phyloP scores from a whole-genome alignment of 2,113 vertebrate species.

The Muscicapa adusta region DNA sequence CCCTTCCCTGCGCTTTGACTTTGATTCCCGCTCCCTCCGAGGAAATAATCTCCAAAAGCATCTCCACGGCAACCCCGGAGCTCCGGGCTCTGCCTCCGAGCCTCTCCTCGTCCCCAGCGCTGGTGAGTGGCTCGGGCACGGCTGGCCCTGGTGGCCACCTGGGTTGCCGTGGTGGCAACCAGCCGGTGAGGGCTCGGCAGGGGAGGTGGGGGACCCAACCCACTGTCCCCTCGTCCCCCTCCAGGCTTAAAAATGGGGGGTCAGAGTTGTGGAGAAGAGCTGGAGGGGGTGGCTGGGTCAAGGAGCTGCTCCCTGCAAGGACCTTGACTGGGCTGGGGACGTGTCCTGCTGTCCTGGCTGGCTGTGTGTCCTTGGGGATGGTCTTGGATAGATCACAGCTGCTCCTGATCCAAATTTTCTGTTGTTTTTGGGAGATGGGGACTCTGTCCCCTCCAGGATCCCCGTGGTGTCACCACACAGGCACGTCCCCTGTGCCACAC shows the following conservation, averaged over 20 bases:
- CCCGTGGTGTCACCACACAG: fast-evolving
- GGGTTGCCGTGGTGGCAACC: not conserved
- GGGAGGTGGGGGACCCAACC: not conserved
- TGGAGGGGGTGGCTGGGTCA: not conserved
- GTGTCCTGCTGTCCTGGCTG: fast-evolving
- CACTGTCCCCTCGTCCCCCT: not conserved
- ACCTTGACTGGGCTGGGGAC: not conserved
- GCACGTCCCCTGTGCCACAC: fast-evolving
- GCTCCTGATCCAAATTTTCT: fast-evolving
- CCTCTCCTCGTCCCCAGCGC: not conserved
- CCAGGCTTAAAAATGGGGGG: not conserved
- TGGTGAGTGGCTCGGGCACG: not conserved
- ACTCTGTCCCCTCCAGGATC: fast-evolving
- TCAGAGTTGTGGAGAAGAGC: fast-evolving
- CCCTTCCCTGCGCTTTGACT: fast-evolving
- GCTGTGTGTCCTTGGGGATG: fast-evolving
- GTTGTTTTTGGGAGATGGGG: fast-evolving
- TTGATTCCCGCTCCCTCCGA: not conserved
- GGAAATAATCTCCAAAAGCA: slow-evolving; percentile 48
- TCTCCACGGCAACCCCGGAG: slow-evolving; percentile 43
- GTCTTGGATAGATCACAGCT: fast-evolving
- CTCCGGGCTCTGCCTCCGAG: not conserved
- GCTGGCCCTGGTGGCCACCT: not conserved
- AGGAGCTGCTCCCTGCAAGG: too few relatives aligned
- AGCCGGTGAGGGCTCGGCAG: not conserved